phyloP scores from a whole-genome alignment of 2,113 vertebrate species.

The Casuarius casuarius region DNA sequence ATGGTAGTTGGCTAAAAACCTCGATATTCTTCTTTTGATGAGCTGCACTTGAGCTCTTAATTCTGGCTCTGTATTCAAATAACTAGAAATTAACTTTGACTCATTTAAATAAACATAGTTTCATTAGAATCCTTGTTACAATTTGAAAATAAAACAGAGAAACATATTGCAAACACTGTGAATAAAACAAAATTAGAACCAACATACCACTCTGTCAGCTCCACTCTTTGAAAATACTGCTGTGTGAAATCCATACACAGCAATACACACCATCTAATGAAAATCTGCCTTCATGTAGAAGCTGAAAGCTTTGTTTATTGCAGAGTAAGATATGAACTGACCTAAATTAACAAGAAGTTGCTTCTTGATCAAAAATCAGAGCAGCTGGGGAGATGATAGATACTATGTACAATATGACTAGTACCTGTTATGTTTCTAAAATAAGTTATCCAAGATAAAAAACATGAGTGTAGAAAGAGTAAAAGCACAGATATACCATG shows the following conservation, averaged over 20 bases:
- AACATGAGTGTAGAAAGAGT: background rate
- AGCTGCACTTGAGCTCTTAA: background rate
- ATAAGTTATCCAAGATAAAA: background rate
- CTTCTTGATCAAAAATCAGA: background rate
- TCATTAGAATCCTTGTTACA: background rate
- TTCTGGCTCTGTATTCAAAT: background rate
- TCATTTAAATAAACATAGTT: background rate
- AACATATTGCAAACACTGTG: background rate
- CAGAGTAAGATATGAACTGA: background rate
- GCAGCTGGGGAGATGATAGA: background rate
- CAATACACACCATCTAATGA: background rate
- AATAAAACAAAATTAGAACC: background rate
- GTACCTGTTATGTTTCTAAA: background rate
- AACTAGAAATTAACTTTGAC: background rate
- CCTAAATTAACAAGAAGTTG: background rate
- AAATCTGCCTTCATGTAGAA: background rate
- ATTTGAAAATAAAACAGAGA: background rate
- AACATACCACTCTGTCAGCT: background rate
- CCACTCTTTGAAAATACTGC: background rate
- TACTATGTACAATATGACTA: rapidly evolving
- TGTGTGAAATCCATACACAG: background rate
- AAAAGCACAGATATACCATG: background rate
- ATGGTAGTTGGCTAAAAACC: background rate
- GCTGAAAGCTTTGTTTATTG: background rate
- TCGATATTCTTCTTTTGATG: background rate